Percentiles rank a stretch among this genome's conserved stretches.
Evolutionary conservation across 2,113 vertebrate species (phyloP).

Genomic region (Bagarius yarrelli): DNA sequence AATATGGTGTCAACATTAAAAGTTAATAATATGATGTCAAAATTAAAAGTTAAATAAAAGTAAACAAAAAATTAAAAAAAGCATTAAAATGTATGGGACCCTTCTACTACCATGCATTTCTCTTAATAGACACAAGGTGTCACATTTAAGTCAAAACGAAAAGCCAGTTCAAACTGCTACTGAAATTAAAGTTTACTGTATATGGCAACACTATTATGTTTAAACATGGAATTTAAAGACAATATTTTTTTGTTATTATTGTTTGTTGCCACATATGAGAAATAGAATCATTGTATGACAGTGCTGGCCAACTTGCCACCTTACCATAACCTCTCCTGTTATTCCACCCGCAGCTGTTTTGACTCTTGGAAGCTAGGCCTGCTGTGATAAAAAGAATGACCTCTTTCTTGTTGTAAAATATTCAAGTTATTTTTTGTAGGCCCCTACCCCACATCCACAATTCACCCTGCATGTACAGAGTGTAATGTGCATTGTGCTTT

Average conservation of each 20-base stretch:
- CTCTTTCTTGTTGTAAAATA: conserved; percentile 39
- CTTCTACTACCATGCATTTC: background rate
- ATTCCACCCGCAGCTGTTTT: conserved; percentile 50
- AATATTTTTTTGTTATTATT: background rate
- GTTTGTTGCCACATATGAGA: background rate
- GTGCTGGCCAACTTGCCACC: background rate
- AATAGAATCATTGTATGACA: background rate
- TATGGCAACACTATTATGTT: background rate
- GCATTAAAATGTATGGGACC: background rate
- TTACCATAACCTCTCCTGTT: conserved; percentile 11
- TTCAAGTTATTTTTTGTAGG: conserved; percentile 41
- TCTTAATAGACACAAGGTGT: conserved; percentile 16
- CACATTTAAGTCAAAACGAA: background rate
- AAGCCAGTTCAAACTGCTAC: background rate
- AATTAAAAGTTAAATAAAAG: background rate
- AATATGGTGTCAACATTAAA: background rate
- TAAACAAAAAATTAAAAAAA: background rate
- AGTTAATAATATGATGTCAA: background rate
- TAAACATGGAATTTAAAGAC: background rate
- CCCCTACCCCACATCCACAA: background rate
- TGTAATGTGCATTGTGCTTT: background rate
- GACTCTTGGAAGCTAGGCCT: conserved; percentile 44
- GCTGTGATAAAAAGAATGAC: conserved; percentile 39
- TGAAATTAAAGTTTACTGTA: background rate
- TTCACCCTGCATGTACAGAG: background rate